Conservation (phyloP, 2,113 vertebrate species). For the Uria lomvia region DNA sequence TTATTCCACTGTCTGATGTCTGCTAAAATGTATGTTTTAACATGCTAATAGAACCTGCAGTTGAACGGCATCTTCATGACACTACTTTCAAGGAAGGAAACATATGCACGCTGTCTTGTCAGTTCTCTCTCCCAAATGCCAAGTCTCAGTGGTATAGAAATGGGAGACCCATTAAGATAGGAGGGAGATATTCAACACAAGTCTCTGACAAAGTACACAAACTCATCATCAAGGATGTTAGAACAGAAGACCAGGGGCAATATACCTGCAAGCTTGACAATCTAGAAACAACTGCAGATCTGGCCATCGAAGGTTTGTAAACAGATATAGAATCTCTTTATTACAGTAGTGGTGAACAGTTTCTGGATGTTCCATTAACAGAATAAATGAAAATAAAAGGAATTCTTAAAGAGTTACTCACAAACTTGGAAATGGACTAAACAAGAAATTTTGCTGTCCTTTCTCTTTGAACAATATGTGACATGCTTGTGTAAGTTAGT, state of each 20-base stretch:
- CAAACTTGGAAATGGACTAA: not conserved
- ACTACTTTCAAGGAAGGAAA: conserved; percentile 91
- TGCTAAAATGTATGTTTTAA: conserved; percentile 37
- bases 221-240: conserved; percentile 88
- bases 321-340: not conserved
- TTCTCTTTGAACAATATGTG: not conserved
- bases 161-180: conserved; percentile 85
- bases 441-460: not conserved
- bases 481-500: not conserved
- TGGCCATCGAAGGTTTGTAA: conserved; percentile 91
- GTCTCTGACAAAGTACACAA: conserved; percentile 91
- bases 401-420: not conserved
- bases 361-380: not conserved
- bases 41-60: conserved; percentile 79
- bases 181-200: conserved; percentile 84
- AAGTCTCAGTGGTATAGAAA: conserved; percentile 92
- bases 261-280: conserved; percentile 88
- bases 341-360: not conserved
- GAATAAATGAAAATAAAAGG: not conserved
- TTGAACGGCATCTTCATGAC: conserved; percentile 90
- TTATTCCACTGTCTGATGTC: not conserved
- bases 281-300: conserved; percentile 88
- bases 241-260: conserved; percentile 87
- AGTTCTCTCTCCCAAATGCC: conserved; percentile 92
- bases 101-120: conserved; percentile 85